Conservation (phyloP, 2,888 invertebrate genomes). For the Antitype chi region DNA sequence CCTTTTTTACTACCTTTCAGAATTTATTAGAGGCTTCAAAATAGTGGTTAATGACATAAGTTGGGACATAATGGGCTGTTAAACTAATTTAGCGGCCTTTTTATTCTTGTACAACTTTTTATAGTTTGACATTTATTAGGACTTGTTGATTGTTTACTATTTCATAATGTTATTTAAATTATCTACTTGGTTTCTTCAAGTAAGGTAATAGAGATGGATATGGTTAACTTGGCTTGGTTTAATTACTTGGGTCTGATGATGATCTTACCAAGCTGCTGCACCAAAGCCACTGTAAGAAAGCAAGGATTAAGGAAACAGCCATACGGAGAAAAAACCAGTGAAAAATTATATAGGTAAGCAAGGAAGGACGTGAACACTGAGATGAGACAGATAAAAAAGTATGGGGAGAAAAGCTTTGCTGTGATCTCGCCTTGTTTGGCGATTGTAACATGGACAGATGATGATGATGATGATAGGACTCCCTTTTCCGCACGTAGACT, state of each 20-base stretch:
- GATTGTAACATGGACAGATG: neutral
- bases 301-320: neutral
- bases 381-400: neutral
- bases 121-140: neutral
- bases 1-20: constrained; percentile 26
- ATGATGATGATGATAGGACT: too few species aligned
- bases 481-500: too few species aligned
- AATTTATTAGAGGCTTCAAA: constrained; percentile 29
- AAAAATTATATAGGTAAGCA: neutral
- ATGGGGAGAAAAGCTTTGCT: neutral
- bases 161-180: neutral
- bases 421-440: neutral
- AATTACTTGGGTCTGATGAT: neutral
- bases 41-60: constrained; percentile 29
- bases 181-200: neutral
- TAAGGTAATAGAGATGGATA: neutral
- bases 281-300: neutral
- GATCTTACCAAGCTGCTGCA: neutral
- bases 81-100: constrained; percentile 45
- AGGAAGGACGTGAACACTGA: neutral
- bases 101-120: constrained; percentile 30
- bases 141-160: constrained; percentile 5
- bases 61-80: constrained; percentile 26
- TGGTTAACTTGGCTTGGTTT: neutral
- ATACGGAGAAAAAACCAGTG: neutral